These are phyloP conservation scores for Helicoverpa zea DNA, from an alignment of 1,140 invertebrate species.

Conservation along the genomic window DNA sequence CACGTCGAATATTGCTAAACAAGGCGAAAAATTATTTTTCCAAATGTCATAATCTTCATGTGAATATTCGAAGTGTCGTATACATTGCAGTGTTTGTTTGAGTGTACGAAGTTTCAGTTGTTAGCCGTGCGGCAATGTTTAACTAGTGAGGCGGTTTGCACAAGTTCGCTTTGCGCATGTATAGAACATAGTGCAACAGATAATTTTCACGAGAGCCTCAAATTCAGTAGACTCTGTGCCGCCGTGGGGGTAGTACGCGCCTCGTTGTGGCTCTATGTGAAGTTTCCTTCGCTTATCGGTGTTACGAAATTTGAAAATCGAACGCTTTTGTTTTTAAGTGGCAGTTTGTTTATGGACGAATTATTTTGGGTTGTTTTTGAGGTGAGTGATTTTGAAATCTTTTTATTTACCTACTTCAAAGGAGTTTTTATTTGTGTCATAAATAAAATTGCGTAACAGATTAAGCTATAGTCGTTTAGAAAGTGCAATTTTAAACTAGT, in stretches of 20 bases:
- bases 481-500: not conserved
- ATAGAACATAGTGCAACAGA: slow-evolving; percentile 58
- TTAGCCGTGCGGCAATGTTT: slow-evolving; percentile 48
- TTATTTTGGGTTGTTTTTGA: slow-evolving; percentile 20
- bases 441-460: slow-evolving; percentile 3
- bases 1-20: slow-evolving; percentile 54
- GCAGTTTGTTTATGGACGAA: slow-evolving; percentile 48
- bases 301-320: slow-evolving; percentile 54
- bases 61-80: not conserved
- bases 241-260: slow-evolving; percentile 50
- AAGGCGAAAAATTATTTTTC: slow-evolving; percentile 58
- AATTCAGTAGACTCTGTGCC: slow-evolving; percentile 58
- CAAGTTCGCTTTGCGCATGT: slow-evolving; percentile 57
- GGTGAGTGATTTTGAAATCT: slow-evolving; percentile 35
- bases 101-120: not conserved
- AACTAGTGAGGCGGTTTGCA: slow-evolving; percentile 3
- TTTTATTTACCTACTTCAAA: not conserved
- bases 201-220: slow-evolving; percentile 55
- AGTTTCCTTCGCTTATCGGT: slow-evolving; percentile 54
- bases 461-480: not conserved
- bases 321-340: slow-evolving; percentile 45
- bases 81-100: slow-evolving; percentile 39
- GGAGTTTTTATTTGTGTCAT: not conserved
- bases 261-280: slow-evolving; percentile 35
- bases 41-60: slow-evolving; percentile 11